Percentiles rank a stretch among this genome's conserved stretches.
Evolutionary conservation across 2,797 vertebrate genomes (phyloP).

Genomic region (Carapus acus): DNA sequence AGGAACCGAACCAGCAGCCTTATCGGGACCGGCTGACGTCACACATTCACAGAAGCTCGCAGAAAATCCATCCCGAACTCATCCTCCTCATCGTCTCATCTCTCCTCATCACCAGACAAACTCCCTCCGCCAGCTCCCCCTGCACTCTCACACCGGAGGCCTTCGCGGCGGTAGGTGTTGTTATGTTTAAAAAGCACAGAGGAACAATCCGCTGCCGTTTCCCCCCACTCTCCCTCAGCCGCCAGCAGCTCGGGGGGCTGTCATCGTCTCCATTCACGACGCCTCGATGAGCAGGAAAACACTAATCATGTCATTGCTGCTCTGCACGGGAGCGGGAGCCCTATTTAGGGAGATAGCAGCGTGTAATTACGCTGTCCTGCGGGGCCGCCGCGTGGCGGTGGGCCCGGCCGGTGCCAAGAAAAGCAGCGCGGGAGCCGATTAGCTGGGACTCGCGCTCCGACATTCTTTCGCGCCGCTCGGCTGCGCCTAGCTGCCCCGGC

Average conservation of each 20-base stretch:
- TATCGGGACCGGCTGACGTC: too few species aligned
- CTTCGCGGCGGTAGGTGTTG: slow-evolving; percentile 38
- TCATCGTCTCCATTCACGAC: slow-evolving; percentile 53
- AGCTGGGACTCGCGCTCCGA: slow-evolving; percentile 42
- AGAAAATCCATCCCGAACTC: too few species aligned
- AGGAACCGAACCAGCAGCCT: too few species aligned
- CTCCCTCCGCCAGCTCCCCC: slow-evolving; percentile 13
- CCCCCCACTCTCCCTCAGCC: too few species aligned
- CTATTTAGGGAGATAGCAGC: slow-evolving; percentile 56
- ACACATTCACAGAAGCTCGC: too few species aligned
- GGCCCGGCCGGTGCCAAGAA: slow-evolving; percentile 43
- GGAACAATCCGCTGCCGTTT: slow-evolving; percentile 43
- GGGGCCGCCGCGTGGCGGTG: slow-evolving; percentile 41
- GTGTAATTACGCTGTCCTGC: slow-evolving; percentile 61
- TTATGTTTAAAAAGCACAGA: slow-evolving; percentile 51
- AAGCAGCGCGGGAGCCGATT: slow-evolving; percentile 48
- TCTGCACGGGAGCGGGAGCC: slow-evolving; percentile 43
- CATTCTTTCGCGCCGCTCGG: slow-evolving; percentile 34
- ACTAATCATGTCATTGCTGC: slow-evolving; percentile 64
- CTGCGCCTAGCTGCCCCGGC: slow-evolving; percentile 25
- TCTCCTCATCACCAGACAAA: too few species aligned
- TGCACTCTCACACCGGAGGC: slow-evolving; percentile 23
- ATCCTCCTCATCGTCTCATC: too few species aligned
- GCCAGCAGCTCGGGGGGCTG: slow-evolving; percentile 54
- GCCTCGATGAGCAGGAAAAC: slow-evolving; percentile 56